A percentile compares a stretch with the other conserved stretches of the same genome.
These are phyloP conservation scores for Laticauda colubrina DNA, from an alignment of 2,113 vertebrate species.

Conservation along the genomic window DNA sequence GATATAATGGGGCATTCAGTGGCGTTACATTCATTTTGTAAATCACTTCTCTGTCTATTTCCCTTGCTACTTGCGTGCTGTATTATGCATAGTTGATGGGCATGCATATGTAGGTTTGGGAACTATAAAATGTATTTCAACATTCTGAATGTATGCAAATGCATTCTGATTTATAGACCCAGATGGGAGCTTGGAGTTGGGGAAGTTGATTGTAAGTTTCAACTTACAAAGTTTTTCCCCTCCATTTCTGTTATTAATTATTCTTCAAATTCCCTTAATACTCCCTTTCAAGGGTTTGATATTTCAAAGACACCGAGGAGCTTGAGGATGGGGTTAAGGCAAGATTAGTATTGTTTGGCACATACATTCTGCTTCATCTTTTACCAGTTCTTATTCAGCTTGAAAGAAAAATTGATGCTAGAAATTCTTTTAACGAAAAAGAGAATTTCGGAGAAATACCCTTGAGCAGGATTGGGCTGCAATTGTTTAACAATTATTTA, in stretches of 20 bases:
- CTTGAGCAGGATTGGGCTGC: not conserved
- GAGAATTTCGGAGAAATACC: not conserved
- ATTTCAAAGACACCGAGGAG: not conserved
- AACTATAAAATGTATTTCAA: not conserved
- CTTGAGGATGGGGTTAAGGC: not conserved
- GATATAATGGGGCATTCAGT: not conserved
- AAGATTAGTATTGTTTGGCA: not conserved
- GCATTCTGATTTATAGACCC: not conserved
- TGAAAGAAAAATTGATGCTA: not conserved
- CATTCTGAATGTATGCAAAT: not conserved
- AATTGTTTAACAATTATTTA: not conserved
- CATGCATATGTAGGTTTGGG: not conserved
- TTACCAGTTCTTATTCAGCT: not conserved
- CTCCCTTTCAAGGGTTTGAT: not conserved
- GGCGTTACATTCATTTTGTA: not conserved
- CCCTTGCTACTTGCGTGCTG: not conserved
- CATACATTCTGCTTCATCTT: not conserved
- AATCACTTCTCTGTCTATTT: not conserved
- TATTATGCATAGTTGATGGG: not conserved
- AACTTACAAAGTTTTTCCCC: not conserved
- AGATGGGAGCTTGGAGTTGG: not conserved
- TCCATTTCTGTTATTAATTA: not conserved
- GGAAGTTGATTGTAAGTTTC: not conserved
- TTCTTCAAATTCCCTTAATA: not conserved
- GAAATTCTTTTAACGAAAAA: not conserved